phyloP scores from a whole-genome alignment of 1,140 invertebrate genomes.

The Apis florea region DNA sequence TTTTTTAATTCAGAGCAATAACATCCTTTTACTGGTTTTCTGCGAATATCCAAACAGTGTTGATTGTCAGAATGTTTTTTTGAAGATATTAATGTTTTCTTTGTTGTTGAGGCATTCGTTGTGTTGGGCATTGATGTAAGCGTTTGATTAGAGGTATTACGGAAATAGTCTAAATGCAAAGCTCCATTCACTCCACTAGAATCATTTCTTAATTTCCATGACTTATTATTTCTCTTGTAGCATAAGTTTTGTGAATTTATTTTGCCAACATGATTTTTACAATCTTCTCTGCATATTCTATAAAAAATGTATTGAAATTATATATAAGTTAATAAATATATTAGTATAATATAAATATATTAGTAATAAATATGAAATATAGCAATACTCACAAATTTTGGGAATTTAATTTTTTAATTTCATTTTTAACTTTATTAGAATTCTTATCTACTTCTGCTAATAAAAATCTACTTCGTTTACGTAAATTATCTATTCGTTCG shows the following conservation, averaged over 20 bases:
- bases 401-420: constrained; percentile 46
- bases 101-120: constrained; percentile 5
- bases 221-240: constrained; percentile 3
- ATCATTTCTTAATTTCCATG: constrained; percentile 63
- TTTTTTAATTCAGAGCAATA: constrained; percentile 66
- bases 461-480: constrained; percentile 54
- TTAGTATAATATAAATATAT: too few species aligned
- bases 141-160: constrained; percentile 10
- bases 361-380: too few species aligned
- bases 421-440: constrained; percentile 47
- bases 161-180: constrained; percentile 48
- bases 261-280: neutral
- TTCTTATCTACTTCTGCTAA: constrained; percentile 39
- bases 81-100: constrained; percentile 62
- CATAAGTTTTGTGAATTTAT: neutral
- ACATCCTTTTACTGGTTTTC: constrained; percentile 70
- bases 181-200: constrained; percentile 44
- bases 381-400: constrained; percentile 49
- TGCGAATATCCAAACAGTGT: neutral
- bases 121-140: constrained; percentile 43
- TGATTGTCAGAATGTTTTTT: constrained; percentile 55
- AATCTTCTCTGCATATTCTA: constrained; percentile 43
- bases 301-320: constrained; percentile 9
- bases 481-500: constrained; percentile 48
- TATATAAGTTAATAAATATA: too few species aligned